These are phyloP conservation scores for Papilio aristodemus DNA, from an alignment of 1,140 invertebrate species.

Conservation along the genomic window DNA sequence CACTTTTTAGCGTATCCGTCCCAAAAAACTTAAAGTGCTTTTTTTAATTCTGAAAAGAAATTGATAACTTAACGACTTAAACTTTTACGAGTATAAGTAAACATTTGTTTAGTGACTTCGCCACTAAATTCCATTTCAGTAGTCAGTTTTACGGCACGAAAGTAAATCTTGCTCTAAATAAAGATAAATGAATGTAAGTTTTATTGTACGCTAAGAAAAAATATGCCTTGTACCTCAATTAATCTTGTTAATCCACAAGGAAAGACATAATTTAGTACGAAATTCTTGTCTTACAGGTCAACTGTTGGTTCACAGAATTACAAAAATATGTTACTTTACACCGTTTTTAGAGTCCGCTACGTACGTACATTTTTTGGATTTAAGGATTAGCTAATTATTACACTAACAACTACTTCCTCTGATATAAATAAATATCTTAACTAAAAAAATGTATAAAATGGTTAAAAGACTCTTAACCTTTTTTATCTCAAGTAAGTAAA, in stretches of 20 bases:
- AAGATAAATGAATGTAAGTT: background rate
- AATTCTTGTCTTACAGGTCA: background rate
- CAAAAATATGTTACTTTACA: background rate
- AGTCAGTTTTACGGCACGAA: background rate
- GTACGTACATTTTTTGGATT: no score
- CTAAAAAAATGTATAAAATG: no score
- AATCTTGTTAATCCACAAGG: conserved; percentile 19
- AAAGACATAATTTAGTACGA: background rate
- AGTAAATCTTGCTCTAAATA: conserved; percentile 5
- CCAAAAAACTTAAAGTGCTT: no score
- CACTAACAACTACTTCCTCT: no score
- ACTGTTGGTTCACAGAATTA: background rate
- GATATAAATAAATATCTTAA: no score
- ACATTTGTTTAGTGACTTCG: background rate
- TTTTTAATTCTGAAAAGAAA: no score
- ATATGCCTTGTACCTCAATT: background rate
- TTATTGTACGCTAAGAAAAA: background rate
- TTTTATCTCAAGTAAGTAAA: no score
- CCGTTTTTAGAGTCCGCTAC: no score
- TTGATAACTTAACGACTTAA: no score
- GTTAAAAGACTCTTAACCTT: no score
- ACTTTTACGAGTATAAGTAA: background rate
- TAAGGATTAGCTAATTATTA: no score
- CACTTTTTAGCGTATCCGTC: no score
- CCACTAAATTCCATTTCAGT: background rate